These are phyloP conservation scores for Ophion obscuratus DNA, from an alignment of 2,888 invertebrate genomes.

Conservation along the genomic window DNA sequence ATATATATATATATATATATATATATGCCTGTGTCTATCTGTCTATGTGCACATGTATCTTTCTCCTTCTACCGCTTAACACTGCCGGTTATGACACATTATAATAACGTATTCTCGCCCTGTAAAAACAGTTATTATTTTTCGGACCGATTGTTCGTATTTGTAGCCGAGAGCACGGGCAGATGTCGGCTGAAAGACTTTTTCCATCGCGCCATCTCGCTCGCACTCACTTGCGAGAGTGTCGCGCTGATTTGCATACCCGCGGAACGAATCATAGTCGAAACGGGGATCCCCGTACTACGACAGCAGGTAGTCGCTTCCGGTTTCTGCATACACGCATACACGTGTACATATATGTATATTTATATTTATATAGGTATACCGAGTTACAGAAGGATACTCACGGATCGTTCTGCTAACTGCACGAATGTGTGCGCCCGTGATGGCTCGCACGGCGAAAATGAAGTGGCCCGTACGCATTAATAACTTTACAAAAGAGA, in stretches of 20 bases:
- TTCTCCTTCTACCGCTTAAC: constrained; percentile 58
- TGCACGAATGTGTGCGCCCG: constrained; percentile 39
- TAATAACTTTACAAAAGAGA: constrained; percentile 81
- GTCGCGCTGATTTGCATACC: constrained; percentile 79
- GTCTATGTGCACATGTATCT: constrained; percentile 11
- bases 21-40: constrained; percentile 3
- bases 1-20: background rate
- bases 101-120: constrained; percentile 76
- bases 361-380: background rate
- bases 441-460: constrained; percentile 75
- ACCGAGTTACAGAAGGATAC: constrained; percentile 24
- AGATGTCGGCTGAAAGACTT: constrained; percentile 79
- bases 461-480: constrained; percentile 82
- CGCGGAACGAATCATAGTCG: constrained; percentile 78
- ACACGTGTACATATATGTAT: background rate
- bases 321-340: constrained; percentile 52
- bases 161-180: constrained; percentile 68
- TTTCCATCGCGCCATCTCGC: constrained; percentile 55
- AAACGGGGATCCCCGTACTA: constrained; percentile 71
- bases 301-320: constrained; percentile 78
- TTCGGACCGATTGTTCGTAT: constrained; percentile 77
- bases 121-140: constrained; percentile 83
- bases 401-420: constrained; percentile 14
- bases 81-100: constrained; percentile 69
- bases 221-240: constrained; percentile 47